Evolutionary conservation across 2,888 invertebrate genomes (phyloP).

Genomic region (Spisula subtruncata): DNA sequence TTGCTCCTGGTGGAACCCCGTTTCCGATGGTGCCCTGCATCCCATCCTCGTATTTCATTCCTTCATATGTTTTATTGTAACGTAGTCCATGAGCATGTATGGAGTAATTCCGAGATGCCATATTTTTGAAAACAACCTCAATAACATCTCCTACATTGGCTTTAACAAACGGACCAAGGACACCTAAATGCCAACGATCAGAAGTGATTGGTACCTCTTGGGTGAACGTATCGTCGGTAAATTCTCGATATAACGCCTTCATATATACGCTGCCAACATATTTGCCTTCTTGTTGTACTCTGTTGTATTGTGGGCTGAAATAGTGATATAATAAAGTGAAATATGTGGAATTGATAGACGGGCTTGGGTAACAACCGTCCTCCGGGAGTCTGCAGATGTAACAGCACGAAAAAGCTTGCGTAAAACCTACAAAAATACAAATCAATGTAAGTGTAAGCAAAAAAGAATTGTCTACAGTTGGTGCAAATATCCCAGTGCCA

Average conservation of each 20-base stretch:
- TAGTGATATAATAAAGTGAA: not conserved
- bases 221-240: constrained; percentile 75
- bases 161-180: constrained; percentile 82
- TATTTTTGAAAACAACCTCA: constrained; percentile 75
- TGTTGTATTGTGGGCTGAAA: constrained; percentile 70
- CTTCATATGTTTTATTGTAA: constrained; percentile 74
- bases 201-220: constrained; percentile 51
- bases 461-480: too few relatives aligned
- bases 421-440: too few relatives aligned
- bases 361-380: too few relatives aligned
- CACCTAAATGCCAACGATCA: constrained; percentile 70
- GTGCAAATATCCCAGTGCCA: not conserved
- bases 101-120: constrained; percentile 70
- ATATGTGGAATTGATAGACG: too few relatives aligned
- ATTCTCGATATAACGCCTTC: constrained; percentile 78
- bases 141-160: constrained; percentile 83
- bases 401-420: too few relatives aligned
- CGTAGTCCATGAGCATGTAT: constrained; percentile 71
- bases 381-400: too few relatives aligned
- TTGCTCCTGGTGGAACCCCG: constrained; percentile 62
- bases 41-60: constrained; percentile 62
- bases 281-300: constrained; percentile 68
- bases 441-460: too few relatives aligned
- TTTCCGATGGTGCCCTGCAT: constrained; percentile 40
- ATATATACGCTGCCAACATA: constrained; percentile 76